phyloP scores from a whole-genome alignment of 2,113 vertebrate genomes.

The Noctilio leporinus region DNA sequence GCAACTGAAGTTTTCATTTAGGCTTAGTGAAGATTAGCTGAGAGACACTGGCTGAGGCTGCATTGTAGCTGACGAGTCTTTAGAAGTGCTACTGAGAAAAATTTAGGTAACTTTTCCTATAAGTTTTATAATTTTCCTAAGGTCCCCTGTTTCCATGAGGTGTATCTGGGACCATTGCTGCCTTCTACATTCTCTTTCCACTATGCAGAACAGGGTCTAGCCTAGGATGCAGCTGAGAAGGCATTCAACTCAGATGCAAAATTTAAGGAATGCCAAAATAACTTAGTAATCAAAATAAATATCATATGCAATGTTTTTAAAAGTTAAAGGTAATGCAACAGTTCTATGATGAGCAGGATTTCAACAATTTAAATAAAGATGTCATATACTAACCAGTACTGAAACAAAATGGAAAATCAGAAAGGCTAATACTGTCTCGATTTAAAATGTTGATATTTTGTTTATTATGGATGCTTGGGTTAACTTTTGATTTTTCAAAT shows the following conservation, averaged over 20 bases:
- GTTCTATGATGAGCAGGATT: background rate
- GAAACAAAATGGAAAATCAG: background rate
- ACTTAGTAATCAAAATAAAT: background rate
- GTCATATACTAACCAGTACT: background rate
- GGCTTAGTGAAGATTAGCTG: background rate
- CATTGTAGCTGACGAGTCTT: background rate
- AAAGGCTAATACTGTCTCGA: background rate
- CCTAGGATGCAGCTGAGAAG: background rate
- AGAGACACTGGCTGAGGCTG: background rate
- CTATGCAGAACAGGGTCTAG: background rate
- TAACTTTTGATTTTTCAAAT: background rate
- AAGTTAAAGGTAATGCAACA: background rate
- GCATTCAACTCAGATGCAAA: background rate
- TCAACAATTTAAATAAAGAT: background rate
- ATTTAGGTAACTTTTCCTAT: background rate
- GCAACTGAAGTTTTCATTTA: rapidly evolving
- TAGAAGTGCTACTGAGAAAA: background rate
- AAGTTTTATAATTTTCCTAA: background rate
- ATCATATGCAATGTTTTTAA: background rate
- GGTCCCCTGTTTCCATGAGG: background rate
- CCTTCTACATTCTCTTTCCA: background rate
- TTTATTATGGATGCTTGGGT: background rate
- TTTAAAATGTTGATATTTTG: background rate
- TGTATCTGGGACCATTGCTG: background rate
- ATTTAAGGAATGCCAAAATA: background rate